Percentiles rank a stretch among this genome's conserved stretches.
phyloP scores from a whole-genome alignment of 2,888 invertebrate species.

The Lathronympha strigana region DNA sequence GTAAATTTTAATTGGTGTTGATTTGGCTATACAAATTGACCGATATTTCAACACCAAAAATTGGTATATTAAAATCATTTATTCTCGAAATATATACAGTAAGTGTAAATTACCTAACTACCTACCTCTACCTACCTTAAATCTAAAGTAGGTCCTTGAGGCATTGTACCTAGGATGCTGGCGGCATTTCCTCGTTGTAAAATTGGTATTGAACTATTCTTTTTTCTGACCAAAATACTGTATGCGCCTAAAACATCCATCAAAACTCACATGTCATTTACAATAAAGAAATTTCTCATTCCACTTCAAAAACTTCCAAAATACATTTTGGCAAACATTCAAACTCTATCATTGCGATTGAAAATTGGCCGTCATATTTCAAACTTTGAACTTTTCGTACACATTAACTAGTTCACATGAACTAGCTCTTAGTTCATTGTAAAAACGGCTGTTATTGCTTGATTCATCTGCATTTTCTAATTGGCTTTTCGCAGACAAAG shows the following conservation, averaged over 20 bases:
- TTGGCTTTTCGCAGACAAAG: constrained; percentile 9
- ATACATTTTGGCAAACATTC: constrained; percentile 35
- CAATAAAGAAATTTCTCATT: constrained; percentile 11
- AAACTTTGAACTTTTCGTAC: constrained; percentile 24
- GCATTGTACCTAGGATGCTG: no score
- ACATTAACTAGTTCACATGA: not conserved
- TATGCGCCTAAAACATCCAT: not conserved
- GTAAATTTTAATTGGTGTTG: no score
- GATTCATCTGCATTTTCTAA: constrained; percentile 6
- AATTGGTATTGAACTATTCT: no score
- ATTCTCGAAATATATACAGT: no score
- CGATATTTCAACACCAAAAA: no score
- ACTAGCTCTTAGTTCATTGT: not conserved
- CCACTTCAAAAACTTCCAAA: constrained; percentile 23
- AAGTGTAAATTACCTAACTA: no score
- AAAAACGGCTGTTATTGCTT: not conserved
- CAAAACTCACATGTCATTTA: constrained; percentile 7
- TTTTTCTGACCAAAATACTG: no score
- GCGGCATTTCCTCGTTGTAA: no score
- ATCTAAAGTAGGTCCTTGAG: no score
- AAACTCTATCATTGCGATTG: constrained; percentile 27
- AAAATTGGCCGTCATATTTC: constrained; percentile 34
- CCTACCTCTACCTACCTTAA: no score
- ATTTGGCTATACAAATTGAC: no score
- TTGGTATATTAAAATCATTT: no score